phyloP scores from a whole-genome alignment of 2,888 invertebrate genomes.

The Eupeodes luniger region DNA sequence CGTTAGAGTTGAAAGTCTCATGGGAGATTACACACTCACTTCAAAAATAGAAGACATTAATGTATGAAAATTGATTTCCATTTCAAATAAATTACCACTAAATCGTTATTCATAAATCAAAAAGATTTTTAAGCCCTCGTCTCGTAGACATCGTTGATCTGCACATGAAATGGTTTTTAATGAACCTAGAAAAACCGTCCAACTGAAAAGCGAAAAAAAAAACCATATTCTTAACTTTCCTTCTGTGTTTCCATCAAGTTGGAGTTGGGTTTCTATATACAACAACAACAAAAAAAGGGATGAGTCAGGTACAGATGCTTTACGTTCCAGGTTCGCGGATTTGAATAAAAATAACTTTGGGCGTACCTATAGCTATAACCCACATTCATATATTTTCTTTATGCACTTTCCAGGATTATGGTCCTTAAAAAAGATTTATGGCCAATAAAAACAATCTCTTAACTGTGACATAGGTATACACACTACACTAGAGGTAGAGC shows the following conservation, averaged over 20 bases:
- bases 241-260: not conserved
- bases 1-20: slow-evolving; percentile 29
- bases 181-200: slow-evolving; percentile 24
- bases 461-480: not conserved
- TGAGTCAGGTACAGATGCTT: slow-evolving; percentile 29
- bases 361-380: too few species aligned
- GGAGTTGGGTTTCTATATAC: not conserved
- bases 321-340: slow-evolving; percentile 16
- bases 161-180: slow-evolving; percentile 50
- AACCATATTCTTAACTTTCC: not conserved
- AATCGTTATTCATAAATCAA: slow-evolving; percentile 42
- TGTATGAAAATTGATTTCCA: slow-evolving; percentile 53
- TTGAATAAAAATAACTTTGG: slow-evolving; percentile 32
- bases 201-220: not conserved
- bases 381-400: not conserved
- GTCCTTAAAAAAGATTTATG: slow-evolving; percentile 55
- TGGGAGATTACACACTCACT: slow-evolving; percentile 52
- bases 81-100: slow-evolving; percentile 30
- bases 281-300: not conserved
- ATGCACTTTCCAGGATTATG: slow-evolving; percentile 32
- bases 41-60: not conserved
- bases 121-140: slow-evolving; percentile 33
- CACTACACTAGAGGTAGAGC: not conserved
- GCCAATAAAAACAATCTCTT: slow-evolving; percentile 24
- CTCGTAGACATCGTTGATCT: slow-evolving; percentile 25